phyloP scores from a whole-genome alignment of 2,113 vertebrate genomes.

The Tonatia bakeri region DNA sequence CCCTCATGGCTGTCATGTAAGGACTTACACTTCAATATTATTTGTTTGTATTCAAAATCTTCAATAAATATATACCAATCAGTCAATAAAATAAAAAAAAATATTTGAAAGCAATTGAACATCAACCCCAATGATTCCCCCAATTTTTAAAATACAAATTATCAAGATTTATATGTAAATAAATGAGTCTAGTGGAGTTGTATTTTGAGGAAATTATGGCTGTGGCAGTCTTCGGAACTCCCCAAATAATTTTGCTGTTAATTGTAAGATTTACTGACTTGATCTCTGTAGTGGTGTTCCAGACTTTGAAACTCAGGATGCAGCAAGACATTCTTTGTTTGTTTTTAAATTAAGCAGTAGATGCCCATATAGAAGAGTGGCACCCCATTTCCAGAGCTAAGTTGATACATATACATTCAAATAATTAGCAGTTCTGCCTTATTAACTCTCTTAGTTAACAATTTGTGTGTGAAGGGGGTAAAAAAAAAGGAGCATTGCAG shows the following conservation, averaged over 20 bases:
- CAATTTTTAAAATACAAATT: background rate
- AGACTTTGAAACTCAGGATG: background rate
- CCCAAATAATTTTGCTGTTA: background rate
- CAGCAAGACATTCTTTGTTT: background rate
- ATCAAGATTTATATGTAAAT: background rate
- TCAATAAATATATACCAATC: background rate
- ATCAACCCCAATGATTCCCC: background rate
- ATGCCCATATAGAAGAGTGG: background rate
- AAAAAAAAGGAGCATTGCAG: background rate
- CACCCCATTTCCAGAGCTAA: conserved; percentile 21
- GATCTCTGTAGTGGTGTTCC: background rate
- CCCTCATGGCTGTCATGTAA: background rate
- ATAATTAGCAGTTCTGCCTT: background rate
- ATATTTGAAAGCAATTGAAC: background rate
- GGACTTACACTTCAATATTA: background rate
- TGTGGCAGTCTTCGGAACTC: background rate
- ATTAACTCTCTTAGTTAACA: background rate
- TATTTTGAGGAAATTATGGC: background rate
- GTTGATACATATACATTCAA: background rate
- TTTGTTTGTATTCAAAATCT: background rate
- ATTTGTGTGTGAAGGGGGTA: background rate
- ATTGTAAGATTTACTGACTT: background rate
- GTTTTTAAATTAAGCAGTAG: background rate
- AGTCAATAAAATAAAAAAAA: background rate
- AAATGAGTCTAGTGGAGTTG: background rate